A percentile compares a stretch with the other conserved stretches of the same genome.
Conservation (phyloP, 37 sponge, comb jelly and placozoan species). For the Agelas oroides region DNA sequence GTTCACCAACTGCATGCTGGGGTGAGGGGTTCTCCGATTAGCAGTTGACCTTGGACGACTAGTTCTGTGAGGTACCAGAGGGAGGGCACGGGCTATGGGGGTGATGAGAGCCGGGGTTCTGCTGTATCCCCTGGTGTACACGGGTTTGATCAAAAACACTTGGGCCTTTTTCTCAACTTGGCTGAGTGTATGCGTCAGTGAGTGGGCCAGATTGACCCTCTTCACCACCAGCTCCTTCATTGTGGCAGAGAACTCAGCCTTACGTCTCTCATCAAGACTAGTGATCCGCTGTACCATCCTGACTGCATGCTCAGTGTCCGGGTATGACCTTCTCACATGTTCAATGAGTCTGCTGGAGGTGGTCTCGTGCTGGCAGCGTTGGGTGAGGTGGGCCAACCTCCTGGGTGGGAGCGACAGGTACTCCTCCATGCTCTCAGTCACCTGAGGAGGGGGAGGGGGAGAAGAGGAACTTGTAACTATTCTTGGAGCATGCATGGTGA, state of each 20-base stretch:
- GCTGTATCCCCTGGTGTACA: neutral
- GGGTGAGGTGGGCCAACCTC: slow-evolving; percentile 31
- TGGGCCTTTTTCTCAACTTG: slow-evolving; percentile 40
- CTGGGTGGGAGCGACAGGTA: slow-evolving; percentile 47
- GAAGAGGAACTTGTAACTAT: neutral
- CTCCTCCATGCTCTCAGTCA: slow-evolving; percentile 55
- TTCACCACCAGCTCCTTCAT: slow-evolving; percentile 36
- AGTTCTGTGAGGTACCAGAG: neutral
- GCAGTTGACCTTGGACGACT: neutral
- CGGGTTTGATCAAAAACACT: slow-evolving; percentile 69
- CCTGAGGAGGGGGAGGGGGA: neutral
- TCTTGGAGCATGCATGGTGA: too few relatives aligned
- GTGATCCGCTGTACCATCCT: slow-evolving; percentile 3
- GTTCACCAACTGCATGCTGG: slow-evolving; percentile 4
- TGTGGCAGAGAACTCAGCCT: neutral
- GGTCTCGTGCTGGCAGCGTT: slow-evolving; percentile 5
- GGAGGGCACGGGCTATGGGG: slow-evolving; percentile 27
- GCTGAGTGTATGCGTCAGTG: slow-evolving; percentile 33
- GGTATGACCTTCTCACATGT: neutral
- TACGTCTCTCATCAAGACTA: slow-evolving; percentile 1
- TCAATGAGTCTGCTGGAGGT: slow-evolving; percentile 3
- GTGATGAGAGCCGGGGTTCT: slow-evolving; percentile 10
- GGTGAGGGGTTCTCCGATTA: neutral
- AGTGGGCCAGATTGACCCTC: slow-evolving; percentile 39
- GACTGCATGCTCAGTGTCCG: neutral